Conservation (phyloP, 2,888 invertebrate genomes). For the Spodoptera exigua region DNA sequence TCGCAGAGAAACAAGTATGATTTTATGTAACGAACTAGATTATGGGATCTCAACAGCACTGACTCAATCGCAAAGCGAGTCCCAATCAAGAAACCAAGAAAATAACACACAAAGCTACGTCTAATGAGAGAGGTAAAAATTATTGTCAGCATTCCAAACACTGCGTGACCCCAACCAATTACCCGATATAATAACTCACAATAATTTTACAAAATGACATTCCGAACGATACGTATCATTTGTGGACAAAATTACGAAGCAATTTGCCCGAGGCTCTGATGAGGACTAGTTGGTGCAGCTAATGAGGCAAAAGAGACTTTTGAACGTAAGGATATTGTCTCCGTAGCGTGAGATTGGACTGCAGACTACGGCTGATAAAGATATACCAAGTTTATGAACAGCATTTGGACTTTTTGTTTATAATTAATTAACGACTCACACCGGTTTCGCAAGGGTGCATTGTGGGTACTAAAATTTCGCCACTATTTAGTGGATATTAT, state of each 20-base stretch:
- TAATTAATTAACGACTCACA: too few relatives aligned
- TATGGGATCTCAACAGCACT: not conserved
- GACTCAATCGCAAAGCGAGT: not conserved
- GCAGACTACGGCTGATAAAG: too few relatives aligned
- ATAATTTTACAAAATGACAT: constrained; percentile 84
- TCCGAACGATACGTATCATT: constrained; percentile 81
- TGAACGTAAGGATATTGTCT: constrained; percentile 50
- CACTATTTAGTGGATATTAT: too few relatives aligned
- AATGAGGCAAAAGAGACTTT: constrained; percentile 52
- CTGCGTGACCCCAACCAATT: constrained; percentile 80
- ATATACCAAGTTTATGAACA: too few relatives aligned
- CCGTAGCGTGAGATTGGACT: constrained; percentile 14
- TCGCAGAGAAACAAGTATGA: too few relatives aligned
- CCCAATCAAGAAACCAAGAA: constrained; percentile 15
- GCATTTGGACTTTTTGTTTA: too few relatives aligned
- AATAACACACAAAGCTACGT: constrained; percentile 27
- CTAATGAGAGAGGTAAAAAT: constrained; percentile 56
- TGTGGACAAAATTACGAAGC: constrained; percentile 76
- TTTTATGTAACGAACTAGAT: too few relatives aligned
- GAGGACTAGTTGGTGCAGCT: constrained; percentile 55
- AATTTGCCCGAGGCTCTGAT: constrained; percentile 69
- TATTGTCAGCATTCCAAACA: constrained; percentile 67
- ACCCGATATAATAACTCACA: constrained; percentile 68
- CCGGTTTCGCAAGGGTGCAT: too few relatives aligned
- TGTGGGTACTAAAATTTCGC: too few relatives aligned